These are phyloP conservation scores for Trilocha varians DNA, from an alignment of 2,888 invertebrate genomes.

Conservation along the genomic window DNA sequence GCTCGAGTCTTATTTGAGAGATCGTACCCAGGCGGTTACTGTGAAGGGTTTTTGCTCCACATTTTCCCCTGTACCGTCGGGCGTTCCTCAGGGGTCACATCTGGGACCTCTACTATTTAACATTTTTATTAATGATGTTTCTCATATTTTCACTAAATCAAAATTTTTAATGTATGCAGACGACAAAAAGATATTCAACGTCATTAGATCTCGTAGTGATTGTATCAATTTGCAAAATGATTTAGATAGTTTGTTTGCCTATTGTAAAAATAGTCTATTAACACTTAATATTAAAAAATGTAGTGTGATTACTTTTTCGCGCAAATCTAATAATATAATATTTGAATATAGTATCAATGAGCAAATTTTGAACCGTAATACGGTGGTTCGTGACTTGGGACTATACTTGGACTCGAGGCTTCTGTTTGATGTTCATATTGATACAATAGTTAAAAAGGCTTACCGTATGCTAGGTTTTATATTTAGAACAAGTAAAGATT, in stretches of 20 bases:
- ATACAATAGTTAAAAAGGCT: neutral
- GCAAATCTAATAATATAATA: neutral
- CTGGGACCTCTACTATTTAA: neutral
- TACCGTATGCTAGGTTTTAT: no score
- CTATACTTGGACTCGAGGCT: neutral
- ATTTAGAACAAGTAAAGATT: no score
- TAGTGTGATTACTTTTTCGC: neutral
- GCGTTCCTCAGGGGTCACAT: no score
- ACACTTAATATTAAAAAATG: neutral
- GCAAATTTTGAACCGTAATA: neutral
- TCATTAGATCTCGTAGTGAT: neutral
- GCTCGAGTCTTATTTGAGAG: no score
- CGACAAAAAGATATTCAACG: neutral
- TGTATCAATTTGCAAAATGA: neutral
- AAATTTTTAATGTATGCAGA: neutral
- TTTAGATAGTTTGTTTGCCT: neutral
- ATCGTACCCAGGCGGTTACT: no score
- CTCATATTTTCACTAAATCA: neutral
- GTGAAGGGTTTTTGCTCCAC: neutral
- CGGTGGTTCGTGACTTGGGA: neutral
- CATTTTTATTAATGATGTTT: constrained; percentile 1
- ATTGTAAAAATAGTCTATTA: neutral
- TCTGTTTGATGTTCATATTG: neutral
- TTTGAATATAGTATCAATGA: neutral
- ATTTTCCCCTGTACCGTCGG: no score